Base-by-base conservation (phyloP, 2,797 vertebrate genomes). In the Acrossocheilus wenchowensis region DNA sequence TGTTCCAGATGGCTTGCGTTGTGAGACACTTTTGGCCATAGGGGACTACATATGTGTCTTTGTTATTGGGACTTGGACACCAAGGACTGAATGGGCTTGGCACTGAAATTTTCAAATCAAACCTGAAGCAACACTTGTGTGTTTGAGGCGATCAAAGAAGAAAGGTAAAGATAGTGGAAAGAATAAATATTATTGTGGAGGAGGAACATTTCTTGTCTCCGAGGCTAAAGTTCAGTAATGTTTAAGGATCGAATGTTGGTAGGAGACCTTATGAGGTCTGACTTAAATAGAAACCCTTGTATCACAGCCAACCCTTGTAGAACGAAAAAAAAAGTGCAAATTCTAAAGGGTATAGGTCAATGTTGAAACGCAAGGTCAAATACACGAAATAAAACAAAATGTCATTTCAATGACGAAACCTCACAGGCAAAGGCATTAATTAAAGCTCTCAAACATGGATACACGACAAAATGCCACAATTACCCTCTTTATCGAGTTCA, bases 1-100 rank as follows among this genome's bases (percentile, higher is more conserved):
- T 92, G 50, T 94, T 95, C 94, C 94, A 95, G 94, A 95, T 95
- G 93, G 94, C 95, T 92, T 90, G 91, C 91, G 87, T 89, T 92
- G 92, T 91, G 92, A 94, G 94, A 91, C 92, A 81, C 43, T 80
- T 88, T 86, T 89, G 87, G 86, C 87, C 86, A 88, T 83, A 84
- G 86, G 89, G 84, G 84, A 89, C 57, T 85, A 62, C 86, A 87
- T 88, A 87, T 82, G 52, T 75, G 84, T 80, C 72, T 82, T 88
- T 88, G 85, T 89, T 86, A 86, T 88, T 89, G 81, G 86, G 79
- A 82, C 23, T 23, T 19, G 78, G 54, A 84, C 87, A 87, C 45
- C 71, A 80, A 90, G 81, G 84, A 89, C 86, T 89, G 30, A 66
- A 66, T 17, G 30, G 57, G 71, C 72, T 75, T 36, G 17, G 17